Base-by-base conservation (phyloP, 2,888 invertebrate species). In the Machimus rusticus region DNA sequence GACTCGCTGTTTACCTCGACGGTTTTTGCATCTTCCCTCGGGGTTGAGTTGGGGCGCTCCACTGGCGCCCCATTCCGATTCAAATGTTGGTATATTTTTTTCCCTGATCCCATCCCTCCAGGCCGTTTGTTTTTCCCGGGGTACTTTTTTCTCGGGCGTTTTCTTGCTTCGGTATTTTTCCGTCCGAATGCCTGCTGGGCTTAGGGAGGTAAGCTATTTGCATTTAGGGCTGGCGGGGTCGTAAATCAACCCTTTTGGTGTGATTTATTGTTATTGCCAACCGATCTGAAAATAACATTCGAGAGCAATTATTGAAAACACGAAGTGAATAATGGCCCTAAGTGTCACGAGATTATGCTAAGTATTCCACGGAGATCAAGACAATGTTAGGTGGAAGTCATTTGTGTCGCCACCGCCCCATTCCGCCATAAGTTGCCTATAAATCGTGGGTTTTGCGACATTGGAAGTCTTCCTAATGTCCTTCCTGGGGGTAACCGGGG, bases 191-290 rank as follows among this genome's bases (percentile, higher is more conserved):
- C 28, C 79, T 39, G 74, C 37, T 31, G 85, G 43, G 74, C 74
- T 37, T 85, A 51, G 43, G 74, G 74, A 43, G 74, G 74, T 74
- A 46, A 51, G 37, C 78, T 76, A 87, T 88, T 88, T 88, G 86
- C 88, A 87, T 85, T 88, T 87, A 84, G 28, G 66, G 76, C 74
- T 81, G 74, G 66, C 66, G 66, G 78, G 39, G 34, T 78, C 84
- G 86, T 88, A 88, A 88, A 88, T 88, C 88, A 88, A 87, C 88
- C 88, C 88, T 87, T 88, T 88, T 87, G 86, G 86, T 87, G 87
- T 88, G 88, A 88, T 88, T 88, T 88, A 88, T 87, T 85, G 87
- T 87, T 88, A 88, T 88, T 88, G 87, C 88, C 74, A 85, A 78
- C 86, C 88, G 81, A 88, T 88, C 88, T 86, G 86, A 88, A 88